Percentiles rank a stretch among this genome's conserved stretches.
These are phyloP conservation scores for Drosophila orosa DNA, from an alignment of 1,140 invertebrate species.

Conservation along the genomic window DNA sequence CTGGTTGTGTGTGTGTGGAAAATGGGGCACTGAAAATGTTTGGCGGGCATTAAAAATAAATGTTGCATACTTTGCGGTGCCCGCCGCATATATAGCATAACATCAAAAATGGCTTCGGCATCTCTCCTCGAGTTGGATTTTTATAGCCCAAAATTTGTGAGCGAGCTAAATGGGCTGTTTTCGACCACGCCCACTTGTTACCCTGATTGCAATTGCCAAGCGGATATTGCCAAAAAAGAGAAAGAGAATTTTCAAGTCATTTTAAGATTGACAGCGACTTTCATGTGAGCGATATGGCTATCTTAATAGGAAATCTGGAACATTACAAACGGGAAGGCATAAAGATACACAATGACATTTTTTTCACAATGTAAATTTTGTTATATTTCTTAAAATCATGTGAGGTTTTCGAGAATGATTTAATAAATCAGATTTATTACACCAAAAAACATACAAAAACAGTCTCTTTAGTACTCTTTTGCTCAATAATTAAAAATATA, in stretches of 20 bases:
- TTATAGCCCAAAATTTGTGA: conserved; percentile 51
- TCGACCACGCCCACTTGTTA: conserved; percentile 37
- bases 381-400: neutral
- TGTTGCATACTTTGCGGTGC: conserved; percentile 75
- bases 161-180: conserved; percentile 23
- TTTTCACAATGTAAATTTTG: neutral
- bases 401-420: neutral
- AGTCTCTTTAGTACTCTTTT: no score
- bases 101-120: conserved; percentile 48
- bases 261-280: conserved; percentile 37
- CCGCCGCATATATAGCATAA: conserved; percentile 38
- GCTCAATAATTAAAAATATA: no score
- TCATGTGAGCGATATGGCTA: conserved; percentile 9
- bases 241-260: conserved; percentile 3
- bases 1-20: conserved; percentile 4
- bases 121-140: conserved; percentile 34
- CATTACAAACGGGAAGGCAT: conserved; percentile 24
- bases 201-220: conserved; percentile 41
- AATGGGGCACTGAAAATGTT: conserved; percentile 51
- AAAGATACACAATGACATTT: neutral
- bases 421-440: neutral
- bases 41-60: conserved; percentile 72
- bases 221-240: conserved; percentile 22
- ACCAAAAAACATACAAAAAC: no score
- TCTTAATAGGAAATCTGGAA: conserved; percentile 24